Base-by-base conservation (phyloP, 2,888 invertebrate genomes). In the Lomographa bimaculata region DNA sequence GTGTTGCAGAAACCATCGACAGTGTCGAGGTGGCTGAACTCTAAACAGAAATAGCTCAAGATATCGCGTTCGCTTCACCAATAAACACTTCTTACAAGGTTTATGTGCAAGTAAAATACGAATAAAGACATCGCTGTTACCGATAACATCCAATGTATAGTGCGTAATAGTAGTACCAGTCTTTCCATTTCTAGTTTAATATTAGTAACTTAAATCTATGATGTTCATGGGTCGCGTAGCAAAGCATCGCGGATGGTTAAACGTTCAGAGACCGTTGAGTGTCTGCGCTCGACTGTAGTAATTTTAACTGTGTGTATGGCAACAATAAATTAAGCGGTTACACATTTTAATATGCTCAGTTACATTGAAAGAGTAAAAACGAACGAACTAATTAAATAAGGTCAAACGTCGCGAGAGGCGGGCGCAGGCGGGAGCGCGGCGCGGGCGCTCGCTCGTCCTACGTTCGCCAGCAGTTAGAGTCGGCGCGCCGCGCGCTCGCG, bases 331-430 rank as follows among this genome's bases (percentile, higher is more conserved):
- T 80, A 82, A 72, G 70, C 67, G 71, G 69, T 60, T 72, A 81
- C 66, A 77, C 80, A 79, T 84, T 82, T 83, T 81, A 84, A 85
- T 86, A 83, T 74, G 77, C 65, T 66, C 68, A 62, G 75, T 79
- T 79, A 79, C 79, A 80, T 82, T 79, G 70, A 72, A 81, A 83
- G 81, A 85, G 82, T 86, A 84, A 87, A 83, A 86, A 85, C 76
- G 83, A 83, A 77, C 81, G 79, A 81, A 86, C 79, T 86, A 89
- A 89, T 87, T 89, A 86, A 89, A 89, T 89, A 89, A 85, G 87
- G 89, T 87, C 87, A 89, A 86, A 79, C 82, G 84, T 79, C 77
- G 71, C 60, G 65, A 67, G 51, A 68, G 68, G 59, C 70, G 72
- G 57, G 62, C 46, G 59, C 59, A 56, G 57, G 57, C 46, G 54